Percentiles rank a stretch among this genome's conserved stretches.
Evolutionary conservation across 2,888 invertebrate genomes (phyloP).

Genomic region (Sipha maydis): DNA sequence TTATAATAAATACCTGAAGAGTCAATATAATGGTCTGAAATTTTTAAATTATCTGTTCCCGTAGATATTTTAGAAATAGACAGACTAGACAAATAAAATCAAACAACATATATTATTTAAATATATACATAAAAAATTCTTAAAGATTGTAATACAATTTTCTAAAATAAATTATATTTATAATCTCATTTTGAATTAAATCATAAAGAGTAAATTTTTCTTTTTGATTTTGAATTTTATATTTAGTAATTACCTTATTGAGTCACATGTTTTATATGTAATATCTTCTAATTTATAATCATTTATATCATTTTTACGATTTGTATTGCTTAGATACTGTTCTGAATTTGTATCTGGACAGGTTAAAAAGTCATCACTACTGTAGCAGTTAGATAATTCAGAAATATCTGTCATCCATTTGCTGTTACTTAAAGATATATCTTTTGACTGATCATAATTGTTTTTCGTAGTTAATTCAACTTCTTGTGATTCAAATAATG

Average conservation of each 20-base stretch:
- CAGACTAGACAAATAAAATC: background rate
- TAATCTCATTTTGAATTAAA: too few relatives aligned
- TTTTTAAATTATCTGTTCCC: background rate
- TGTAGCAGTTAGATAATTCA: slow-evolving; percentile 1
- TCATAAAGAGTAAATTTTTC: background rate
- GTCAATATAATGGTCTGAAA: background rate
- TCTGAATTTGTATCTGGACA: slow-evolving; percentile 37
- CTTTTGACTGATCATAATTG: background rate
- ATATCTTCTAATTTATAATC: background rate
- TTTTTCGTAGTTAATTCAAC: background rate
- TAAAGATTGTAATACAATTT: too few relatives aligned
- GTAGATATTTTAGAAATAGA: background rate
- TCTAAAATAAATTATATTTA: background rate
- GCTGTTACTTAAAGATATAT: background rate
- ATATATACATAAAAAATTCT: background rate
- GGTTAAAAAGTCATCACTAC: slow-evolving; percentile 43
- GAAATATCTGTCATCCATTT: slow-evolving; percentile 47
- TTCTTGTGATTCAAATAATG: background rate
- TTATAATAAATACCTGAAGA: background rate
- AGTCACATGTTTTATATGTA: background rate
- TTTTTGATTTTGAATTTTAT: background rate
- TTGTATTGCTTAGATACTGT: background rate
- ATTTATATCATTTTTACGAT: background rate
- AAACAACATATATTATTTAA: background rate
- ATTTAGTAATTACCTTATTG: slow-evolving; percentile 30